phyloP scores from a whole-genome alignment of 2,888 invertebrate genomes.

The Nipponacmea schrenckii region DNA sequence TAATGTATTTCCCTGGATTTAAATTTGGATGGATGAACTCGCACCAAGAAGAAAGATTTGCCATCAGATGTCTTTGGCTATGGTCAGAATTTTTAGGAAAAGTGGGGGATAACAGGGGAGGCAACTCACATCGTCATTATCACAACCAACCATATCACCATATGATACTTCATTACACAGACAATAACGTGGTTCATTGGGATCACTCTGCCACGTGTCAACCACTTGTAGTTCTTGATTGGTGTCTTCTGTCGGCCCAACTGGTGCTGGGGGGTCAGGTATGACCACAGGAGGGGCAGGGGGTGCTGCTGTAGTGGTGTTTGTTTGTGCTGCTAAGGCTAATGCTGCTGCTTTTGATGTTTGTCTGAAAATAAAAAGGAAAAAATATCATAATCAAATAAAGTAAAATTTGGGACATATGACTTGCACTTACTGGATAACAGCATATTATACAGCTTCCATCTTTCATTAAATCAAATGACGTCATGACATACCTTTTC shows the following conservation, averaged over 20 bases:
- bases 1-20: too few species aligned
- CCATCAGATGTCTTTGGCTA: too few species aligned
- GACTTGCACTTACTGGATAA: too few species aligned
- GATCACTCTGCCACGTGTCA: slow-evolving; percentile 90
- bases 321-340: slow-evolving; percentile 25
- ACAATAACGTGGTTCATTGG: slow-evolving; percentile 95
- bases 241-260: slow-evolving; percentile 65
- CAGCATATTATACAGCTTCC: too few species aligned
- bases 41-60: too few species aligned
- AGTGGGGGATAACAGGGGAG: too few species aligned
- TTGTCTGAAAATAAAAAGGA: slow-evolving; percentile 39
- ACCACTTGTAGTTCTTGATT: slow-evolving; percentile 57
- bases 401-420: not conserved
- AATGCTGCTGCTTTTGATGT: slow-evolving; percentile 54
- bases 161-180: slow-evolving; percentile 97
- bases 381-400: not conserved
- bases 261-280: slow-evolving; percentile 63
- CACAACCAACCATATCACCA: slow-evolving; percentile 99
- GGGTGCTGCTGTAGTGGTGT: slow-evolving; percentile 61
- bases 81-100: too few species aligned
- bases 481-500: too few species aligned
- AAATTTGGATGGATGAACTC: too few species aligned
- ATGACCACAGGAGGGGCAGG: slow-evolving; percentile 36
- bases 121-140: slow-evolving; percentile 89
- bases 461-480: too few species aligned